Evolutionary conservation across 2,113 vertebrate species (phyloP).

Genomic region (Spheniscus mendiculus): DNA sequence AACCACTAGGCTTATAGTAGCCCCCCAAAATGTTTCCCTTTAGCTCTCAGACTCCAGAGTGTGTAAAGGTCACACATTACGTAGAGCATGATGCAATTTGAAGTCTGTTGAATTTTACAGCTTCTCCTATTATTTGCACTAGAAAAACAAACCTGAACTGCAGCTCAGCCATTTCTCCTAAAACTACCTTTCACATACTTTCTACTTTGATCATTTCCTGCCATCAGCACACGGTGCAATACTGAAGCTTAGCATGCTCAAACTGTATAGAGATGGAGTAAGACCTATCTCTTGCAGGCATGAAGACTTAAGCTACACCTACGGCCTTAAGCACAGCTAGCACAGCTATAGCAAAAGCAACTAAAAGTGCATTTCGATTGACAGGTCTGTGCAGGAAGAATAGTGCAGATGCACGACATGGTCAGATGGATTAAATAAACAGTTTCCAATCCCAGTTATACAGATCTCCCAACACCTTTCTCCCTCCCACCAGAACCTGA

Average conservation of each 20-base stretch:
- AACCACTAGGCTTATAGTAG: neutral
- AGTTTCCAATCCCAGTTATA: neutral
- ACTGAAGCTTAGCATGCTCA: rapidly evolving
- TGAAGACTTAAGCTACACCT: neutral
- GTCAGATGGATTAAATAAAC: neutral
- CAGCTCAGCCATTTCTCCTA: neutral
- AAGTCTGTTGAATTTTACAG: neutral
- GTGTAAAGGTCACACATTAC: neutral
- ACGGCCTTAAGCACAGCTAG: neutral
- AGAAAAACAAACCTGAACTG: neutral
- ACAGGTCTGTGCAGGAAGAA: neutral
- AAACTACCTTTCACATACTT: neutral
- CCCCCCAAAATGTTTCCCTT: neutral
- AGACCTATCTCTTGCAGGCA: neutral
- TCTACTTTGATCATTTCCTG: neutral
- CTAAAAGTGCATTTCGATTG: neutral
- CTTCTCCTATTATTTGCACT: neutral
- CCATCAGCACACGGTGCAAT: neutral
- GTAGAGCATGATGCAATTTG: neutral
- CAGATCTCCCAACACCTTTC: neutral
- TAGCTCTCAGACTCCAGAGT: neutral
- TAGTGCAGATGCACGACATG: neutral
- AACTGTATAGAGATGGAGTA: rapidly evolving
- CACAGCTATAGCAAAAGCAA: neutral
- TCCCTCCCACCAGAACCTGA: neutral